Conservation (phyloP, 2,888 invertebrate species). For the Tiliacea aurago region DNA sequence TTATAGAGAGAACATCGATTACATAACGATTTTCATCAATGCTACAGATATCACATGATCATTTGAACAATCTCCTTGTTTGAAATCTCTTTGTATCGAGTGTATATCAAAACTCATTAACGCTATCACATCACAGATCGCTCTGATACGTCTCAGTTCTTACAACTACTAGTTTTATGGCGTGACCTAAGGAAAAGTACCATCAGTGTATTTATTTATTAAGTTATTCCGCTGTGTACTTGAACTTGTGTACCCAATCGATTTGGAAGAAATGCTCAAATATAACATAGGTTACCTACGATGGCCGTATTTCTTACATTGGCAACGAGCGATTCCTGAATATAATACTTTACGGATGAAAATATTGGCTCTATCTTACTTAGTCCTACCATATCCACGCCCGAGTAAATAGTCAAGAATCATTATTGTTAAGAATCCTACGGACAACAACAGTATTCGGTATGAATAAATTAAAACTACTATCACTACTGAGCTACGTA, state of each 20-base stretch:
- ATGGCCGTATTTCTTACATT: not conserved
- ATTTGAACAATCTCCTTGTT: conserved; percentile 12
- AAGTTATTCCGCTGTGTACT: conserved; percentile 30
- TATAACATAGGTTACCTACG: not conserved
- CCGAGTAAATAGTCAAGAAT: conserved; percentile 63
- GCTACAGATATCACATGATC: not conserved
- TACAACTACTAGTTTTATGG: not conserved
- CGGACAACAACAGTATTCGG: conserved; percentile 45
- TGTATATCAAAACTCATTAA: conserved; percentile 22
- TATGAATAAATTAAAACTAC: conserved; percentile 76
- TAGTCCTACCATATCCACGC: conserved; percentile 56
- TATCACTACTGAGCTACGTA: conserved; percentile 67
- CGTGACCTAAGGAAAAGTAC: conserved; percentile 31
- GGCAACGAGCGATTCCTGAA: conserved; percentile 5
- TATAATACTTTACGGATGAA: conserved; percentile 18
- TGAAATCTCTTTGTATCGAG: not conserved
- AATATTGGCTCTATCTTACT: conserved; percentile 52
- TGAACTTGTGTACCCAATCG: conserved; percentile 21
- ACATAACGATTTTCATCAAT: not conserved
- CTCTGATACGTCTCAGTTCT: conserved; percentile 6
- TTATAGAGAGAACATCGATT: conserved; percentile 3
- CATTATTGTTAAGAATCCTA: conserved; percentile 38
- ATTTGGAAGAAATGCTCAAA: conserved; percentile 20
- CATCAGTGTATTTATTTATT: conserved; percentile 26
- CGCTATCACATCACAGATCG: conserved; percentile 7